Evolutionary conservation across 2,888 invertebrate species (phyloP).

Genomic region (Drosophila limbata): DNA sequence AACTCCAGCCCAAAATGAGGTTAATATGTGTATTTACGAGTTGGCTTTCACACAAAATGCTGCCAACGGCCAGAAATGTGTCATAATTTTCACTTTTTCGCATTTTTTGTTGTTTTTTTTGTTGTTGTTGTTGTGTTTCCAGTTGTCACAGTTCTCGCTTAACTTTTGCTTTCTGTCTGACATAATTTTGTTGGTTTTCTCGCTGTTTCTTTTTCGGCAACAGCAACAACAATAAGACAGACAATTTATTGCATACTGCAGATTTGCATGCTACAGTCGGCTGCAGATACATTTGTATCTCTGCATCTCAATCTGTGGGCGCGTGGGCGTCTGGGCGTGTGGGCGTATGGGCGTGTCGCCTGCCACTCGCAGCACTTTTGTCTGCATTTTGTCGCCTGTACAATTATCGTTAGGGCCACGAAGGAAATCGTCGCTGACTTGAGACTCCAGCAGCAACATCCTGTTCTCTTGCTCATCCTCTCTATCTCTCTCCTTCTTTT

Average conservation of each 20-base stretch:
- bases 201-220: conserved; percentile 12
- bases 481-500: neutral
- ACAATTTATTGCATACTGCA: conserved; percentile 53
- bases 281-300: conserved; percentile 34
- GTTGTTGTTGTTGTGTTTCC: conserved; percentile 10
- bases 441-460: conserved; percentile 7
- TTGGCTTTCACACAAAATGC: conserved; percentile 45
- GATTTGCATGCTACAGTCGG: conserved; percentile 54
- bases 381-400: conserved; percentile 43
- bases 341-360: conserved; percentile 27
- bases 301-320: conserved; percentile 43
- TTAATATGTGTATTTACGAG: conserved; percentile 81
- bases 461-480: conserved; percentile 12
- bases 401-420: conserved; percentile 5
- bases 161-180: conserved; percentile 68
- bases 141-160: conserved; percentile 64
- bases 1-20: conserved; percentile 62
- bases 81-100: conserved; percentile 73
- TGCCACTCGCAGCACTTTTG: conserved; percentile 18
- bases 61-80: conserved; percentile 45
- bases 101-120: conserved; percentile 32
- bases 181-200: conserved; percentile 46
- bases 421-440: conserved; percentile 27
- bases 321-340: conserved; percentile 31
- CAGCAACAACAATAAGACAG: conserved; percentile 16